These are phyloP conservation scores for Parascotia fuliginaria DNA, from an alignment of 2,888 invertebrate genomes.

Conservation along the genomic window DNA sequence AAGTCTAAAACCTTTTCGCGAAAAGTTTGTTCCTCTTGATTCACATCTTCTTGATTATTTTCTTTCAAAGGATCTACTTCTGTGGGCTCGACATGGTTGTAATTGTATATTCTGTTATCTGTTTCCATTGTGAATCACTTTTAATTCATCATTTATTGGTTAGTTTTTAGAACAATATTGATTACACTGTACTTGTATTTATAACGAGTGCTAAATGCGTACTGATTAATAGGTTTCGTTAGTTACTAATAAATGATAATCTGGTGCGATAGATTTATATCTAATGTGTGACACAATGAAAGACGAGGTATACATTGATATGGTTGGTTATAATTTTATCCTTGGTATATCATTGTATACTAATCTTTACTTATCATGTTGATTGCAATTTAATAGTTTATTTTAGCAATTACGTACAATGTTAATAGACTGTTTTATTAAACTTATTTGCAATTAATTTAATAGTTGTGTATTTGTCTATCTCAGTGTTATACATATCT, in stretches of 20 bases:
- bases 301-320: constrained; percentile 19
- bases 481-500: not conserved
- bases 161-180: not conserved
- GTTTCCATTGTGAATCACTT: constrained; percentile 25
- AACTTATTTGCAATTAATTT: not conserved
- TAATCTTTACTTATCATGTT: constrained; percentile 31
- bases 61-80: constrained; percentile 35
- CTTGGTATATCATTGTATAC: constrained; percentile 20
- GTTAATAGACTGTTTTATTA: not conserved
- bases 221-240: constrained; percentile 24
- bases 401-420: not conserved
- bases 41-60: constrained; percentile 17
- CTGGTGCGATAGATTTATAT: constrained; percentile 25
- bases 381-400: constrained; percentile 16
- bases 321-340: constrained; percentile 7
- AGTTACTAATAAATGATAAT: constrained; percentile 25
- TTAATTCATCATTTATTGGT: constrained; percentile 11
- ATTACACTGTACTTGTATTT: constrained; percentile 20
- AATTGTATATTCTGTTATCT: constrained; percentile 7
- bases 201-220: constrained; percentile 11
- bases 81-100: constrained; percentile 19
- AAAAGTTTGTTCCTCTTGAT: constrained; percentile 40
- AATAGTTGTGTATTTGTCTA: not conserved
- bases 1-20: constrained; percentile 44
- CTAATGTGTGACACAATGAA: constrained; percentile 14